Evolutionary conservation across 2,113 vertebrate species (phyloP), one percentile per base, ranked within the genome.

Genomic region (Tragulus kanchil): DNA sequence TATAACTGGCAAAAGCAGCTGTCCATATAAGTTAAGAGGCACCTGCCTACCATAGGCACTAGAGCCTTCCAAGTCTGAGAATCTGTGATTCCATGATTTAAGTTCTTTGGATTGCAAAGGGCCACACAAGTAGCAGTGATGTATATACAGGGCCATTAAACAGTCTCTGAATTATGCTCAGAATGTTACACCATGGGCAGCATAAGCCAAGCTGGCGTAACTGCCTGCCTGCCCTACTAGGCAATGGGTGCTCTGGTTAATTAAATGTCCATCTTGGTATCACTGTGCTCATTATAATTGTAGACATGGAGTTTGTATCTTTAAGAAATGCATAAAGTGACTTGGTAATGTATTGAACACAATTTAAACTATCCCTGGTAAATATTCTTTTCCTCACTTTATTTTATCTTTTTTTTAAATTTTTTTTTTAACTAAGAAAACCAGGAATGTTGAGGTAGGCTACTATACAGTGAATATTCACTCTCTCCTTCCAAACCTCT

Each of bases 91-190:
- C 83, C 82, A 89, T 89, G 54, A 89, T 77, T 83, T 84, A 69
- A 87, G 26, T 56, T 86, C 48, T 54, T 86, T 69, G 52, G 73
- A 86, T 54, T 75, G 54, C 69, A 93, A n/a, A 81, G 58, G 64
- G 58, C 67, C 90, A 92, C 75, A 92, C 67, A 90, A 97, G 59
- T 85, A 87, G 90, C 75, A 90, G 71, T 67, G 85, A 94, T 48
- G n/a, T 36, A 93, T 12, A 82, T 21, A 78, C 6, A 90, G 8
- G 14, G 23, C 67, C 77, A 92, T 83, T 85, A 81, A 75, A 71
- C 56, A 67, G 79, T 89, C 62, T 90, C 81, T 62, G 31, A 67
- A 78, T 93, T 73, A 90, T 79, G 85, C 25, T 88, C 67, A 85
- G 56, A 69, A 21, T 79, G n/a, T 90, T 83, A 83, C 59, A 93